Evolutionary conservation across 2,797 vertebrate species (phyloP).

Genomic region (Sciurus carolinensis): DNA sequence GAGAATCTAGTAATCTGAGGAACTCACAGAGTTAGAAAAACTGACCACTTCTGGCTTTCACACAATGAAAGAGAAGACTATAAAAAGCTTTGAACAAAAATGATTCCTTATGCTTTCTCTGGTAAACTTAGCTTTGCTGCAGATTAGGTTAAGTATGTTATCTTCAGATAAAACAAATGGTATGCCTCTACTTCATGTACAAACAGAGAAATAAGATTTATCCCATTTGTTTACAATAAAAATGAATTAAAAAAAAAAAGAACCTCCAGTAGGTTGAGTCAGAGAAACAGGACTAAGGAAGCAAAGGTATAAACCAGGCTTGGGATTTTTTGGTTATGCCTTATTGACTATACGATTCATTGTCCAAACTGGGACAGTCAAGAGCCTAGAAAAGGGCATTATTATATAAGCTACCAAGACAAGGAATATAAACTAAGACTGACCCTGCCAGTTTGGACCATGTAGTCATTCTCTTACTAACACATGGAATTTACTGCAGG

Average conservation of each 20-base stretch:
- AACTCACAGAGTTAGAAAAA: not conserved
- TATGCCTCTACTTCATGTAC: no score
- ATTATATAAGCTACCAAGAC: not conserved
- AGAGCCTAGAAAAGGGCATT: not conserved
- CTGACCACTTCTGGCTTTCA: not conserved
- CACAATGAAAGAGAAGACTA: not conserved
- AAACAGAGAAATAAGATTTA: no score
- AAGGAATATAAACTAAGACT: not conserved
- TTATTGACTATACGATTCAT: not conserved
- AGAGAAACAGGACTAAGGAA: not conserved
- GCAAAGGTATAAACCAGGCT: not conserved
- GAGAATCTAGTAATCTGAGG: not conserved
- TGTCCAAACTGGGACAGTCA: not conserved
- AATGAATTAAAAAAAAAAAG: no score
- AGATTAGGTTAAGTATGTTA: not conserved
- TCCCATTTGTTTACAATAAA: no score
- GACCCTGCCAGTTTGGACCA: not conserved
- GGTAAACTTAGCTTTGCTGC: not conserved
- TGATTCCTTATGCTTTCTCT: not conserved
- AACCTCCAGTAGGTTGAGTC: not conserved
- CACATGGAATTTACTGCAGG: not conserved
- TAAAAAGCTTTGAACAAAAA: constrained; percentile 13
- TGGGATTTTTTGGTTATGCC: not conserved
- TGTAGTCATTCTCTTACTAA: not conserved
- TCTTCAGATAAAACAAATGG: not conserved